These are phyloP conservation scores for Vimba vimba DNA, from an alignment of 2,113 vertebrate genomes.

Conservation along the genomic window DNA sequence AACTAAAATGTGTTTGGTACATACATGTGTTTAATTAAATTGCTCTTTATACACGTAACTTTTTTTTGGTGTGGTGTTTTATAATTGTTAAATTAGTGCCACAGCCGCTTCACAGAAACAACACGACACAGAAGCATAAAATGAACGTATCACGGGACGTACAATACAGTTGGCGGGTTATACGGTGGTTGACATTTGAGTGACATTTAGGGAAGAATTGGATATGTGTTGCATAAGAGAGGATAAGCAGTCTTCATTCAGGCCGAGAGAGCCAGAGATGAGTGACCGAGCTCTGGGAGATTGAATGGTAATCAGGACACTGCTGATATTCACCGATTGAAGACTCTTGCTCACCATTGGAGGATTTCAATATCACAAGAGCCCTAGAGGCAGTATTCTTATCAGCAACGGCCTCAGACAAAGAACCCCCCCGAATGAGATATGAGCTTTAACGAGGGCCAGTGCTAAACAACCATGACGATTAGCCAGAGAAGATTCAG, in stretches of 20 bases:
- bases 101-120: slow-evolving; percentile 40
- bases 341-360: slow-evolving; percentile 76
- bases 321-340: slow-evolving; percentile 81
- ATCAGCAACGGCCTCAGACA: slow-evolving; percentile 79
- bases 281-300: slow-evolving; percentile 71
- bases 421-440: slow-evolving; percentile 76
- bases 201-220: slow-evolving; percentile 80
- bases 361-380: slow-evolving; percentile 82
- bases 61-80: neutral
- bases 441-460: slow-evolving; percentile 78
- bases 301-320: slow-evolving; percentile 80
- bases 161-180: slow-evolving; percentile 48
- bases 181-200: slow-evolving; percentile 78
- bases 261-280: slow-evolving; percentile 69
- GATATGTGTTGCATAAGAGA: slow-evolving; percentile 70
- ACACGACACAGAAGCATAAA: slow-evolving; percentile 62
- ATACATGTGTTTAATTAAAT: neutral
- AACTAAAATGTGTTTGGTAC: no score
- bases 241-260: slow-evolving; percentile 75
- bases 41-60: neutral
- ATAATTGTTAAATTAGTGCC: neutral
- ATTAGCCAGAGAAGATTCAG: slow-evolving; percentile 76
- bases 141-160: slow-evolving; percentile 63
- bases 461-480: slow-evolving; percentile 69
- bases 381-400: slow-evolving; percentile 80